Evolutionary conservation across 2,113 vertebrate species (phyloP).

Genomic region (Prinia subflava): DNA sequence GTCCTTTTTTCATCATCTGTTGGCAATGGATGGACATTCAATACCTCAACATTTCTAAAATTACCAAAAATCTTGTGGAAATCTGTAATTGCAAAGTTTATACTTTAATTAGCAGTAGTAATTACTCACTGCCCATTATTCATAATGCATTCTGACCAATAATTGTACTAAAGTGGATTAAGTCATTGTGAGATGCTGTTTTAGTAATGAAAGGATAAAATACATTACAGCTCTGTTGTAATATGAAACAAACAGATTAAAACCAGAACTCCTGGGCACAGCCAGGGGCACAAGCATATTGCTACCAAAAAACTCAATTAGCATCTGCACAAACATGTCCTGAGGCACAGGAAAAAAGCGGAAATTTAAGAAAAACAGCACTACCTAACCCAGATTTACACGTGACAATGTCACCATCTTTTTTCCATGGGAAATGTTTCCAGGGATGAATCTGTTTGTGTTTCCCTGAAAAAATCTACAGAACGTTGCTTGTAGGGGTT

Average conservation of each 20-base stretch:
- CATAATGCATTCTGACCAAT: neutral
- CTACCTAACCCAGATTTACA: neutral
- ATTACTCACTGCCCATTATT: neutral
- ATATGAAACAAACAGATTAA: neutral
- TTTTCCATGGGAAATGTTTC: neutral
- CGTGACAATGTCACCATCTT: neutral
- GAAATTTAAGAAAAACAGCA: neutral
- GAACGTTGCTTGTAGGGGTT: neutral
- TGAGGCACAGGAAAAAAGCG: neutral
- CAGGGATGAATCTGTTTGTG: fast-evolving
- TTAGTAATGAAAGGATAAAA: neutral
- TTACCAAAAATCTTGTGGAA: neutral
- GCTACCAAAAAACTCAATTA: neutral
- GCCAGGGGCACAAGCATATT: too few species aligned
- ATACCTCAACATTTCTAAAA: neutral
- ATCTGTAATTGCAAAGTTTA: neutral
- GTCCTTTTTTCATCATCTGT: neutral
- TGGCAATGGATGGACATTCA: neutral
- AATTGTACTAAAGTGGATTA: neutral
- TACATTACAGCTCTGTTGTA: neutral
- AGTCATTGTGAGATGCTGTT: neutral
- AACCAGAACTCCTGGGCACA: neutral
- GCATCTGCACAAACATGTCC: neutral
- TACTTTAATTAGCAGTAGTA: neutral
- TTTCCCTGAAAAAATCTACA: neutral